phyloP scores from a whole-genome alignment of 2,113 vertebrate genomes.

The Neodon shergylaensis region DNA sequence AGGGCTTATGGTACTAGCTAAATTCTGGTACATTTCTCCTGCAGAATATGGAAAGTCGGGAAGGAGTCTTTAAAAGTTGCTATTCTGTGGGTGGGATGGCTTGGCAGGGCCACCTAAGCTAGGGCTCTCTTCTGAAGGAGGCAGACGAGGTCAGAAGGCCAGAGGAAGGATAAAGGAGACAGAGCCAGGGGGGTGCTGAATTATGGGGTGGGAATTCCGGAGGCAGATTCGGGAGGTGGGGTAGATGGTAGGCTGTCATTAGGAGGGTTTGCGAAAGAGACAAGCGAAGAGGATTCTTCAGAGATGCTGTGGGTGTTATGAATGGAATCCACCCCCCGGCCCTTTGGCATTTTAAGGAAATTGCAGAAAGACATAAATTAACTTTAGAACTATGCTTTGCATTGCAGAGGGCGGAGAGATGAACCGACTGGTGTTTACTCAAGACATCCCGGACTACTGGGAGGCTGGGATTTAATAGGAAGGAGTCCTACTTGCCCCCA shows the following conservation, averaged over 20 bases:
- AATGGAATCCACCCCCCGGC: not conserved
- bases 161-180: not conserved
- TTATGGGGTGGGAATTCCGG: slow-evolving; percentile 13
- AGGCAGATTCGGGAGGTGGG: not conserved
- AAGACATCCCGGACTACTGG: not conserved
- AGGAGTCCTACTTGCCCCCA: too few species aligned
- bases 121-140: not conserved
- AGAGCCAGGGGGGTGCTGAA: not conserved
- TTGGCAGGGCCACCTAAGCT: not conserved
- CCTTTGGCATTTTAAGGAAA: slow-evolving; percentile 9
- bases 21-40: not conserved
- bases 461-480: not conserved
- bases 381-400: not conserved
- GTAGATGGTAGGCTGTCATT: not conserved
- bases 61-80: not conserved
- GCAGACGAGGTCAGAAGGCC: not conserved
- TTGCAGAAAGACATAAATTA: slow-evolving; percentile 35
- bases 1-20: not conserved
- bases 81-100: not conserved
- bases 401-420: not conserved
- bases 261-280: not conserved
- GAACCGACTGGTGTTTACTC: not conserved
- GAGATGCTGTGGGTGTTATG: slow-evolving; percentile 16
- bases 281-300: not conserved
- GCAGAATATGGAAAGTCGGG: not conserved